phyloP scores from a whole-genome alignment of 2,113 vertebrate genomes.

The Solea senegalensis region DNA sequence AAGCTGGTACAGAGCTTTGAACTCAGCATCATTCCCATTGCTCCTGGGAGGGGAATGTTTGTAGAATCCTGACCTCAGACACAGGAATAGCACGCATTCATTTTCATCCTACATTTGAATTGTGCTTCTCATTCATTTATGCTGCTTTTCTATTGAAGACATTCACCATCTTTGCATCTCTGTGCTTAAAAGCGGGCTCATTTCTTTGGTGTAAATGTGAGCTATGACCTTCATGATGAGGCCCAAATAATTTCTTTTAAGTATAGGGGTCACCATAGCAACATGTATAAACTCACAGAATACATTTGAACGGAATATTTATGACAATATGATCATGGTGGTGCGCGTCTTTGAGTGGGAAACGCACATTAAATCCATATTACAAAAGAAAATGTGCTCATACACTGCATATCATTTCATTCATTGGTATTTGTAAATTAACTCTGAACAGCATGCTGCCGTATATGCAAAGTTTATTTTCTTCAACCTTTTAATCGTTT shows the following conservation, averaged over 20 bases:
- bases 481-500: constrained; percentile 10
- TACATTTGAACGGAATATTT: constrained; percentile 2
- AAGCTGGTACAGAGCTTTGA: constrained; percentile 66
- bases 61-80: constrained; percentile 76
- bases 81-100: constrained; percentile 73
- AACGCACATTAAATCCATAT: too few species aligned
- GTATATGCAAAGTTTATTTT: background rate
- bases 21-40: constrained; percentile 68
- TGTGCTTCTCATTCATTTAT: constrained; percentile 77
- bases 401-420: too few species aligned
- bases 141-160: constrained; percentile 50
- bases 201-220: constrained; percentile 26
- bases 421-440: too few species aligned
- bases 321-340: too few species aligned
- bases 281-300: constrained; percentile 13
- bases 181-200: constrained; percentile 45
- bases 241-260: constrained; percentile 15
- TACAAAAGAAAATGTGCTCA: too few species aligned
- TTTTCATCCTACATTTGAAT: constrained; percentile 69
- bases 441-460: too few species aligned
- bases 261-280: constrained; percentile 10
- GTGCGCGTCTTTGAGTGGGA: too few species aligned
- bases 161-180: constrained; percentile 54
- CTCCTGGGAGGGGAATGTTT: constrained; percentile 70
- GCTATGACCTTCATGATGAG: constrained; percentile 43